Percentiles rank a stretch among this genome's conserved stretches.
phyloP scores from a whole-genome alignment of 1,140 invertebrate genomes.

The Musca domestica region DNA sequence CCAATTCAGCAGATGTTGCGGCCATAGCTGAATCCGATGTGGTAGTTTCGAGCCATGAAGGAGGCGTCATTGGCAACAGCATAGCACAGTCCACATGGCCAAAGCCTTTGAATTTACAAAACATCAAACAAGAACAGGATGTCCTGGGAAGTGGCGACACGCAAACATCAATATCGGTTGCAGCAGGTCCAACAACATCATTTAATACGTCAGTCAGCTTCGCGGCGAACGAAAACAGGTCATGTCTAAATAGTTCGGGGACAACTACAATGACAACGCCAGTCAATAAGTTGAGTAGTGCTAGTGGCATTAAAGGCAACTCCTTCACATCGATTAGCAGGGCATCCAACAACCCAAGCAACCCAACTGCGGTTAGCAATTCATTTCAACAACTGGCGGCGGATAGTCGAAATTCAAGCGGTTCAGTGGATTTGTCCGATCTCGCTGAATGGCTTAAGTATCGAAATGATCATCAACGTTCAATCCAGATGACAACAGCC shows the following conservation, averaged over 20 bases:
- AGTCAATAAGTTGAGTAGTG: not conserved
- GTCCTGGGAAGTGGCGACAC: not conserved
- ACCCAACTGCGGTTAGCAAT: not conserved
- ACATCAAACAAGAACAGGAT: constrained; percentile 40
- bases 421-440: constrained; percentile 24
- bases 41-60: constrained; percentile 22
- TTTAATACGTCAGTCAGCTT: constrained; percentile 29
- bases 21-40: constrained; percentile 26
- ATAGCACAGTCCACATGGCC: constrained; percentile 5
- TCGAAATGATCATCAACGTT: constrained; percentile 27
- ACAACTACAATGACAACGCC: not conserved
- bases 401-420: constrained; percentile 9
- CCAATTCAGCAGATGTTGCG: constrained; percentile 20
- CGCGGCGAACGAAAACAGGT: not conserved
- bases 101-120: constrained; percentile 34
- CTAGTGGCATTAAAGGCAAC: too few relatives aligned
- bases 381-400: constrained; percentile 4
- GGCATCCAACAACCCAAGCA: constrained; percentile 12
- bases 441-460: constrained; percentile 28
- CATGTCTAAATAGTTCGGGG: constrained; percentile 24
- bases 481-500: constrained; percentile 26
- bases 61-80: not conserved
- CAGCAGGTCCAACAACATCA: constrained; percentile 5
- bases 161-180: constrained; percentile 1
- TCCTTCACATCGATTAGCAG: not conserved